Percentiles rank a stretch among this genome's conserved stretches.
phyloP scores from a whole-genome alignment of 2,113 vertebrate species.

The Litocranius walleri region DNA sequence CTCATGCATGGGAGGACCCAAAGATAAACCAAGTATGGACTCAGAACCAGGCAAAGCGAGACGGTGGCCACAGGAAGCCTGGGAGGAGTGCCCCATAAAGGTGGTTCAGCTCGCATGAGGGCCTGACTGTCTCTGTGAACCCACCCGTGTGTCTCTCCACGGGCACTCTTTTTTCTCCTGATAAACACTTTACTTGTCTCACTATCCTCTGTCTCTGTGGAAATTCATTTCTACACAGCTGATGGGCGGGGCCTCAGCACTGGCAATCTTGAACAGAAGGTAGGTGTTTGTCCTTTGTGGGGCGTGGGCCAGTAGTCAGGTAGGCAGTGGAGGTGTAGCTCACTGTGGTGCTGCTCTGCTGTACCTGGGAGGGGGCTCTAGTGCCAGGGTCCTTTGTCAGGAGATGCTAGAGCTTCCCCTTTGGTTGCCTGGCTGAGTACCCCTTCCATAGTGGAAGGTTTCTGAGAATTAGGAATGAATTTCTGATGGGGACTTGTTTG shows the following conservation, averaged over 20 bases:
- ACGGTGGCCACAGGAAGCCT: background rate
- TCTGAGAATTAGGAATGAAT: background rate
- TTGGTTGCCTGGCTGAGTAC: background rate
- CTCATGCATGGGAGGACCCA: fast-evolving
- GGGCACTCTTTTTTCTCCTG: background rate
- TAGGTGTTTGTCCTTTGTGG: background rate
- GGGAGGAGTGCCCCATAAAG: background rate
- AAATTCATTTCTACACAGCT: too few species aligned
- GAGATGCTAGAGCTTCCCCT: background rate
- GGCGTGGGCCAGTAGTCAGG: fast-evolving
- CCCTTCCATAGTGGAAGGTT: background rate
- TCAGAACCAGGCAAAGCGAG: background rate
- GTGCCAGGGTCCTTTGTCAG: background rate
- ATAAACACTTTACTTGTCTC: background rate
- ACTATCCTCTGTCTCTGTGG: background rate
- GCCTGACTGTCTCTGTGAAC: background rate
- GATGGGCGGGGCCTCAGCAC: too few species aligned
- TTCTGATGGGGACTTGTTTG: background rate
- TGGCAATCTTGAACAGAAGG: background rate
- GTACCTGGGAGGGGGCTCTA: background rate
- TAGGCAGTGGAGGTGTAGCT: background rate
- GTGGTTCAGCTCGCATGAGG: background rate
- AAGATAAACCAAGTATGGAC: background rate
- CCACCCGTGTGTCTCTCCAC: fast-evolving
- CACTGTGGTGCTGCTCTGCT: background rate